Evolutionary conservation across 2,888 invertebrate species (phyloP).

Genomic region (Venustoraphidia nigricollis): DNA sequence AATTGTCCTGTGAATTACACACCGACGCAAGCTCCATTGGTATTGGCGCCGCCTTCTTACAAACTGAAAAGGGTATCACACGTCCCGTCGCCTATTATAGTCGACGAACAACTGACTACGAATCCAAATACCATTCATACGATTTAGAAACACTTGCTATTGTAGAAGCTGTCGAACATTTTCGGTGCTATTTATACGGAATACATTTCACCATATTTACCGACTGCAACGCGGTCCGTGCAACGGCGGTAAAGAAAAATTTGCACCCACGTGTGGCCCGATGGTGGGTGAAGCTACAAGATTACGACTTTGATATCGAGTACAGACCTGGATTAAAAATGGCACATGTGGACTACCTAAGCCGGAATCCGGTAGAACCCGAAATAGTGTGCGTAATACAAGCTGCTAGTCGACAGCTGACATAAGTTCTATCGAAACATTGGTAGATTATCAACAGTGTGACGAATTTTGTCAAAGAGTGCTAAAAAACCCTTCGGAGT

Average conservation of each 20-base stretch:
- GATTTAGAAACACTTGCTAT: constrained; percentile 3
- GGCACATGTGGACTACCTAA: constrained; percentile 14
- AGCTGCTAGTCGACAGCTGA: too few relatives aligned
- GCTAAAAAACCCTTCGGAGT: not conserved
- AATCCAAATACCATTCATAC: constrained; percentile 5
- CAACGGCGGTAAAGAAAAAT: constrained; percentile 10
- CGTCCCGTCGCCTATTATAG: constrained; percentile 6
- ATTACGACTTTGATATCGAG: constrained; percentile 14
- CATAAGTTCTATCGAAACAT: not conserved
- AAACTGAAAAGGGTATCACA: not conserved
- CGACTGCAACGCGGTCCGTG: constrained; percentile 15
- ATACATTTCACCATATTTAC: constrained; percentile 12
- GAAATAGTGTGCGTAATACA: too few relatives aligned
- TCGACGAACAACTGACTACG: constrained; percentile 1
- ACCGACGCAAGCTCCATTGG: constrained; percentile 6
- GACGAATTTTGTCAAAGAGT: not conserved
- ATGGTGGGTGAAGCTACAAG: constrained; percentile 15
- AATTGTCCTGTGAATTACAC: not conserved
- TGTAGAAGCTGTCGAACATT: constrained; percentile 1
- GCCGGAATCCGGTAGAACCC: constrained; percentile 9
- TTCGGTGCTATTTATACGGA: too few relatives aligned
- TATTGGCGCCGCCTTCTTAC: constrained; percentile 1
- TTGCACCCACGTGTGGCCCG: constrained; percentile 12
- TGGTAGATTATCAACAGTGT: not conserved
- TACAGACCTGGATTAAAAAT: constrained; percentile 14